A percentile compares a stretch with the other conserved stretches of the same genome.
These are phyloP conservation scores for Leuciscus waleckii DNA, from an alignment of 2,797 vertebrate species.

Conservation along the genomic window DNA sequence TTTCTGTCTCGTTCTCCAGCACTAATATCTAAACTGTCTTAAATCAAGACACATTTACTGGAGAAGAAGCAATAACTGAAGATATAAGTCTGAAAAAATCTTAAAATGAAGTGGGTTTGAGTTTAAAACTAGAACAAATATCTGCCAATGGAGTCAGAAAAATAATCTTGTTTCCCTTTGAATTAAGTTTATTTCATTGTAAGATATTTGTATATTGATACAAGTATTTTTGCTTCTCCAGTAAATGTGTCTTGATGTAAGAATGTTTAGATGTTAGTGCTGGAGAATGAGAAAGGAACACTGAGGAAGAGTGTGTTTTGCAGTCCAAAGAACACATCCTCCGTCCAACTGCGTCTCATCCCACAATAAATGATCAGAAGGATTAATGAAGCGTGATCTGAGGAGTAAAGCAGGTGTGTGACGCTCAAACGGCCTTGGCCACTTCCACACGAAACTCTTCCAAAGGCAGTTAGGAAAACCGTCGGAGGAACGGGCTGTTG, in stretches of 20 bases:
- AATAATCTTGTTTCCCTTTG: not conserved
- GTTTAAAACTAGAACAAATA: not conserved
- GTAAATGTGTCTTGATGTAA: too few species aligned
- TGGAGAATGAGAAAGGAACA: too few species aligned
- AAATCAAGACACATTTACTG: too few species aligned
- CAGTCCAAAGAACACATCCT: not conserved
- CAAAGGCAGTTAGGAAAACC: conserved; percentile 34
- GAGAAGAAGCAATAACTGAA: too few species aligned
- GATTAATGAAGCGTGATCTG: not conserved
- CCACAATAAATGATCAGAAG: not conserved
- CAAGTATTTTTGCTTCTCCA: too few species aligned
- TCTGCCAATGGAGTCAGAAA: not conserved
- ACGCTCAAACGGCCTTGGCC: conserved; percentile 33
- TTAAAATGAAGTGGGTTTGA: too few species aligned
- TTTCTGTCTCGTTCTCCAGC: too few species aligned
- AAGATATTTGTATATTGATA: too few species aligned
- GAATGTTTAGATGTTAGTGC: not conserved
- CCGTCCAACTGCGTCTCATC: not conserved
- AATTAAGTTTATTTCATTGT: not conserved
- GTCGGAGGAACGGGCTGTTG: conserved; percentile 27
- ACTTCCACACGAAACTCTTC: conserved; percentile 29
- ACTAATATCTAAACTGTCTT: too few species aligned
- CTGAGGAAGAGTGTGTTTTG: not conserved
- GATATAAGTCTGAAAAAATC: too few species aligned
- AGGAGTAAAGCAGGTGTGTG: not conserved